Conservation (phyloP, 2,888 invertebrate species). For the Plebejus argus region DNA sequence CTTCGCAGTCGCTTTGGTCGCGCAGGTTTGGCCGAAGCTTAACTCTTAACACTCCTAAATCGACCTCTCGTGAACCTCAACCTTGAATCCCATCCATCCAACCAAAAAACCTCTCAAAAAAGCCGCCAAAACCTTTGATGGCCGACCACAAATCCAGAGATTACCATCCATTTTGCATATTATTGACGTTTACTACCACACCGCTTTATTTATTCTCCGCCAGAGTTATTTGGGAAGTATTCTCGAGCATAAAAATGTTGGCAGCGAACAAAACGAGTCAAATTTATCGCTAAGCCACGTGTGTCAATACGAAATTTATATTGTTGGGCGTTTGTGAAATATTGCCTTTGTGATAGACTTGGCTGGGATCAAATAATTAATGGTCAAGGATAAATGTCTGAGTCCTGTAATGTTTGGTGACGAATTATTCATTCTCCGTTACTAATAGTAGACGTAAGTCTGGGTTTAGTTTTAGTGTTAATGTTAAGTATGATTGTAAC, state of each 20-base stretch:
- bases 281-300: constrained; percentile 75
- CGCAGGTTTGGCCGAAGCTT: too few relatives aligned
- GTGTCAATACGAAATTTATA: constrained; percentile 78
- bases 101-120: constrained; percentile 22
- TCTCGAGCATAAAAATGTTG: constrained; percentile 76
- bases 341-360: constrained; percentile 62
- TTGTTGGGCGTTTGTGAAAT: constrained; percentile 66
- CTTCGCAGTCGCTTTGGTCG: too few relatives aligned
- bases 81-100: constrained; percentile 36
- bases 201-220: constrained; percentile 72
- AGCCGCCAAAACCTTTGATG: constrained; percentile 49
- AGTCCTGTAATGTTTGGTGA: neutral
- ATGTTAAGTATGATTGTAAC: too few relatives aligned
- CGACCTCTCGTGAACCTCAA: constrained; percentile 41
- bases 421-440: neutral
- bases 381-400: constrained; percentile 4
- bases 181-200: constrained; percentile 80
- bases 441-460: too few relatives aligned
- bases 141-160: constrained; percentile 75
- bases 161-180: constrained; percentile 76
- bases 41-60: constrained; percentile 27
- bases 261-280: constrained; percentile 72
- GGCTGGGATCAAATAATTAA: constrained; percentile 14
- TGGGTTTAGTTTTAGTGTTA: too few relatives aligned
- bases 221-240: constrained; percentile 76